Evolutionary conservation across 2,113 vertebrate genomes (phyloP).

Genomic region (Carassius carassius): DNA sequence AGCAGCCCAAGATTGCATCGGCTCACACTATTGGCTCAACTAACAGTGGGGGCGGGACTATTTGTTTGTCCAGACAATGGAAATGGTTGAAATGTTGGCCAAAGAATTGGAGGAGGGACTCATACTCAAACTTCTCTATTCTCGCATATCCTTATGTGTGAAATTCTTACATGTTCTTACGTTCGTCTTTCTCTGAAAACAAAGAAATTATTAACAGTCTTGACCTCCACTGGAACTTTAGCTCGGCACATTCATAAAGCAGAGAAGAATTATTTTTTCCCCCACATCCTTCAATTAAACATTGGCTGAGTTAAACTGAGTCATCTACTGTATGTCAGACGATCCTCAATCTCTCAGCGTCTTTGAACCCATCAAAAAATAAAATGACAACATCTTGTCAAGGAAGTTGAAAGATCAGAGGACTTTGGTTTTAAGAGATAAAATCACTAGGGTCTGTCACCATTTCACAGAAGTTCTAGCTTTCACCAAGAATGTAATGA

Average conservation of each 20-base stretch:
- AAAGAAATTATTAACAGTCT: conserved; percentile 16
- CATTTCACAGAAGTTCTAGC: conserved; percentile 64
- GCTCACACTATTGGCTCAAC: background rate
- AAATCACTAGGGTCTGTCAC: conserved; percentile 67
- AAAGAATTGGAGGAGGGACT: background rate
- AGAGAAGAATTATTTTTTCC: conserved; percentile 57
- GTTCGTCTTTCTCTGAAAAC: conserved; percentile 12
- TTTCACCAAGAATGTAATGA: conserved; percentile 63
- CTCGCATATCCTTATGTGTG: background rate
- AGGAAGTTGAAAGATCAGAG: conserved; percentile 71
- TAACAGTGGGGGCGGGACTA: background rate
- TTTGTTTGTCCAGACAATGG: background rate
- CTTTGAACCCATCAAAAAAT: conserved; percentile 64
- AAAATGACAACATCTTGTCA: conserved; percentile 73
- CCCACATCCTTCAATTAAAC: conserved; percentile 70
- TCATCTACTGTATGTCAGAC: conserved; percentile 62
- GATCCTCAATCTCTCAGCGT: conserved; percentile 62
- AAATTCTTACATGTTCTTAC: conserved; percentile 20
- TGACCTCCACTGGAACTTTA: conserved; percentile 3
- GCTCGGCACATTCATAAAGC: background rate
- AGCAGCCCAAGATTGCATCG: background rate
- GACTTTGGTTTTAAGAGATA: conserved; percentile 60
- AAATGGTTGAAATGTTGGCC: background rate
- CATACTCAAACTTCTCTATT: background rate
- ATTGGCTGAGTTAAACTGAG: conserved; percentile 63